phyloP scores from a whole-genome alignment of 2,113 vertebrate genomes.

The Gavia stellata region DNA sequence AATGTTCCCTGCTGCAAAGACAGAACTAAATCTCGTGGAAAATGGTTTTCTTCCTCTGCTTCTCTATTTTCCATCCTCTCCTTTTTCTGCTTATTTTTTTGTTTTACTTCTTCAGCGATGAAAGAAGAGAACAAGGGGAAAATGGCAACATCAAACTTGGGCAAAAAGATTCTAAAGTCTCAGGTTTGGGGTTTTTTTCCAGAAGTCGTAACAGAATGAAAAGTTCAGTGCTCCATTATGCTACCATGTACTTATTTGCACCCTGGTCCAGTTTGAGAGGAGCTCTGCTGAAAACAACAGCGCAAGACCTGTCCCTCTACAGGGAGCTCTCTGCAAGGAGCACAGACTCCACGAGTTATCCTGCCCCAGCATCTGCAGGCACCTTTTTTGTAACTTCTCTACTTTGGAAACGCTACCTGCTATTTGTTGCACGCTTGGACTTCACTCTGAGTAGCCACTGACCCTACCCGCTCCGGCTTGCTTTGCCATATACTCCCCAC shows the following conservation, averaged over 20 bases:
- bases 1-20: neutral
- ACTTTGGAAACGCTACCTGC: neutral
- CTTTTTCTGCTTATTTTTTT: neutral
- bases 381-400: neutral
- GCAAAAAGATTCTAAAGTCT: neutral
- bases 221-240: neutral
- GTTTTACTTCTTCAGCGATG: neutral
- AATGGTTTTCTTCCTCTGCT: neutral
- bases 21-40: neutral
- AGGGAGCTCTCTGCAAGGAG: neutral
- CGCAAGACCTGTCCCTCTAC: neutral
- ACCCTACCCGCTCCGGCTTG: fast-evolving
- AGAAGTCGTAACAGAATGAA: neutral
- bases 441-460: neutral
- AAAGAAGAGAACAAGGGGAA: neutral
- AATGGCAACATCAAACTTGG: neutral
- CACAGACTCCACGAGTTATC: fast-evolving
- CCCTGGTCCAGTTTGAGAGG: neutral
- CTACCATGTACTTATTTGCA: neutral
- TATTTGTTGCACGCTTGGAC: too few relatives aligned
- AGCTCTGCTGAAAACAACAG: neutral
- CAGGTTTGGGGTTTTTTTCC: neutral
- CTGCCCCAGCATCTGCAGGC: fast-evolving
- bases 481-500: fast-evolving
- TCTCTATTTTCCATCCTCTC: neutral